Evolutionary conservation across 2,797 vertebrate genomes (phyloP), one percentile per base, ranked within the genome.

Genomic region (Garrulus glandarius): DNA sequence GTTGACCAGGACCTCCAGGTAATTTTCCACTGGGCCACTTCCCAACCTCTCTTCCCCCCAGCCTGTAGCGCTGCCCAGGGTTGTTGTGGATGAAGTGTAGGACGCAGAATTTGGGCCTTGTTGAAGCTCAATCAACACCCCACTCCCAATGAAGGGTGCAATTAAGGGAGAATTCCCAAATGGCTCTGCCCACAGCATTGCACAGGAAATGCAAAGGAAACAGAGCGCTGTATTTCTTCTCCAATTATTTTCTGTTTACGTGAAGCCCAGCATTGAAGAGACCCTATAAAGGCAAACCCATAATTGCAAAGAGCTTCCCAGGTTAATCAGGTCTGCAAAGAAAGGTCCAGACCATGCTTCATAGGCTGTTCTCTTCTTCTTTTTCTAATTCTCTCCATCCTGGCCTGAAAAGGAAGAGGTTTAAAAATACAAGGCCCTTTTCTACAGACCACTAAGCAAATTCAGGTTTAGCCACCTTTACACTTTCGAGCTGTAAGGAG

Each of bases 201-300:
- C 85, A 94, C 78, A 68, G 84, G 86, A 96, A 97, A 89, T 68
- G 64, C 43, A 85, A 80, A n/a, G n/a, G 69, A 83, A 91, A 89
- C 12, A 74, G 36, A 91, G 78, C 37, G 47, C 8, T 43, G 20
- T 10, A 20, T 74, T 78, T 93, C 82, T 92, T 60, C 69, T 44
- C 68, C 74, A 89, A 71, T 60, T 85, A 78, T n/a, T 95, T 93
- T 65, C 93, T 94, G 92, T 94, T 96, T 92, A 94, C 76, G 23
- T 8, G 27, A 85, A 81, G 61, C 9, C 16, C 24, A 47, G 55
- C 24, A 41, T 1, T 27, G 71, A 92, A 89, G 39, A 64, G 46
- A 87, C 43, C 37, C 60, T 75, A 36, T 15, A 84, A 76, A 93
- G 49, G 52, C 27, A 84, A 89, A 77, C 15, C 46, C 1, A 0